Evolutionary conservation across 2,888 invertebrate species (phyloP).

Genomic region (Lepidonotus clava): DNA sequence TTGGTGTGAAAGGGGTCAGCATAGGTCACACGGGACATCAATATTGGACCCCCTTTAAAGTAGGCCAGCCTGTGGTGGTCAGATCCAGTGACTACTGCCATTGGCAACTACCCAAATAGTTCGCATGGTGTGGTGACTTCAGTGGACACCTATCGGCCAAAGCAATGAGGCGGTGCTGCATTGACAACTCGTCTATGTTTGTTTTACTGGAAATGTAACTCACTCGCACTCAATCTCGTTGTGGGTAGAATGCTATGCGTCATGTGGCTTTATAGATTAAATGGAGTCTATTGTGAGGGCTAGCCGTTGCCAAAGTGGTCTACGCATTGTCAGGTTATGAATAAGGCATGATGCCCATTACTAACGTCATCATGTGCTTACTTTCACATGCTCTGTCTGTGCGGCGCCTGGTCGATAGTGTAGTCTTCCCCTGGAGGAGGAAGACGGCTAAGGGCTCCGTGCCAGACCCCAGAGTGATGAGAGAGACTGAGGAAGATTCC

Average conservation of each 20-base stretch:
- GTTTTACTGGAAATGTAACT: neutral
- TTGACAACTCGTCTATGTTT: too few relatives aligned
- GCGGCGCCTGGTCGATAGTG: constrained; percentile 7
- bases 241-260: neutral
- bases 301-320: constrained; percentile 24
- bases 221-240: neutral
- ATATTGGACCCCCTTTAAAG: neutral
- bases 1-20: neutral
- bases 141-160: neutral
- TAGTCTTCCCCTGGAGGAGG: neutral
- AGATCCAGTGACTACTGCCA: neutral
- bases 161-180: too few relatives aligned
- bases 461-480: neutral
- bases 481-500: too few relatives aligned
- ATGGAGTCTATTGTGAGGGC: neutral
- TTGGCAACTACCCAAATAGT: constrained; percentile 3
- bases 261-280: constrained; percentile 24
- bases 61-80: neutral
- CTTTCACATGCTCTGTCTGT: constrained; percentile 26
- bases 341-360: constrained; percentile 27
- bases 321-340: constrained; percentile 10
- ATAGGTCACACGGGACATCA: neutral
- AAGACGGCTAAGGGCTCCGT: neutral
- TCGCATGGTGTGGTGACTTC: neutral
- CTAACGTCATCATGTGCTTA: constrained; percentile 2